phyloP scores from a whole-genome alignment of 2,888 invertebrate genomes.

The Melieria picta region DNA sequence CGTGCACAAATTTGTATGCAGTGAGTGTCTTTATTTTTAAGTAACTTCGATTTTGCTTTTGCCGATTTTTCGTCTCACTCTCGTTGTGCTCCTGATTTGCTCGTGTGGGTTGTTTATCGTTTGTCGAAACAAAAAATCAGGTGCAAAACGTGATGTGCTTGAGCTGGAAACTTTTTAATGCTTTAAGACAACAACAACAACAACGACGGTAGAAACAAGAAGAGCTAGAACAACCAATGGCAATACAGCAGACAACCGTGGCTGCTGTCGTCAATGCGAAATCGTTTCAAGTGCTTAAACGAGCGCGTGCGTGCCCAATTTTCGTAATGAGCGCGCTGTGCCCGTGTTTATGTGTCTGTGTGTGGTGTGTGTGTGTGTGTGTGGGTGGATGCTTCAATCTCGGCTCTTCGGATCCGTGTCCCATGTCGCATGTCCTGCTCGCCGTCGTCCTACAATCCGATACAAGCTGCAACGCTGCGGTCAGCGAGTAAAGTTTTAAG shows the following conservation, averaged over 20 bases:
- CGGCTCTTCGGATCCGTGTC: too few relatives aligned
- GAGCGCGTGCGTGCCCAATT: constrained; percentile 55
- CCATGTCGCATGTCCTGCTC: too few relatives aligned
- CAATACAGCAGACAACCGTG: constrained; percentile 35
- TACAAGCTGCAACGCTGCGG: too few relatives aligned
- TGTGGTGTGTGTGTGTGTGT: too few relatives aligned
- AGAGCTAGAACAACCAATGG: neutral
- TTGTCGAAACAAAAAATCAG: constrained; percentile 58
- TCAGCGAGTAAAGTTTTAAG: too few relatives aligned
- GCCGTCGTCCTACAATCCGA: too few relatives aligned
- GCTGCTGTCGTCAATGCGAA: neutral
- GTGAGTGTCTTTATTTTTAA: constrained; percentile 28
- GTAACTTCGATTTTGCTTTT: constrained; percentile 37
- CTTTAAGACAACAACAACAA: constrained; percentile 4
- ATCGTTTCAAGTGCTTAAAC: constrained; percentile 36
- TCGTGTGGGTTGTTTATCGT: neutral
- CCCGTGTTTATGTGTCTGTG: too few relatives aligned
- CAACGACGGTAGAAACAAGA: too few relatives aligned
- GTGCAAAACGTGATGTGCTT: constrained; percentile 60
- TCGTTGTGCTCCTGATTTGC: too few relatives aligned
- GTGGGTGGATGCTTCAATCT: too few relatives aligned
- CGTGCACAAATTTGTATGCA: constrained; percentile 27
- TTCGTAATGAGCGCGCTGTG: constrained; percentile 42
- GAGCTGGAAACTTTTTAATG: constrained; percentile 38
- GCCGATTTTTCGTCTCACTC: too few relatives aligned